phyloP scores from a whole-genome alignment of 2,888 invertebrate species.

The Eilema griseolum region DNA sequence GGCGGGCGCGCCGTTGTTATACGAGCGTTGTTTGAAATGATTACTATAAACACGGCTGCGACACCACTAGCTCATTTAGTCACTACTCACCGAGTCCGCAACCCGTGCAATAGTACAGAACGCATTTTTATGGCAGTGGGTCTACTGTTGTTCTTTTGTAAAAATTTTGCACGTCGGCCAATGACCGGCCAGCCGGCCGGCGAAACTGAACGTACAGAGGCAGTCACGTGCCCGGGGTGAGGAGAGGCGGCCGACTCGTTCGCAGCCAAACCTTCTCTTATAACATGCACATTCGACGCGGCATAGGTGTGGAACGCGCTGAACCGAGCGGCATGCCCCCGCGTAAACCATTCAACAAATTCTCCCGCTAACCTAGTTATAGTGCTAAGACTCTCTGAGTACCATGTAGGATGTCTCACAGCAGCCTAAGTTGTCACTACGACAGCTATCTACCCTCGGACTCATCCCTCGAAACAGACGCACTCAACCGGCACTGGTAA shows the following conservation, averaged over 20 bases:
- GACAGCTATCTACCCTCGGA: constrained; percentile 84
- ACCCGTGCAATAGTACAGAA: constrained; percentile 69
- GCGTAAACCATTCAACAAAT: constrained; percentile 66
- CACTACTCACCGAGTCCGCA: constrained; percentile 63
- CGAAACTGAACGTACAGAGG: constrained; percentile 75
- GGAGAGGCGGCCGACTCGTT: constrained; percentile 82
- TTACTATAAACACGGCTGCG: constrained; percentile 67
- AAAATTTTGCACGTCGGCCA: constrained; percentile 79
- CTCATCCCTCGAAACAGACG: constrained; percentile 83
- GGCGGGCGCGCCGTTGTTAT: constrained; percentile 67
- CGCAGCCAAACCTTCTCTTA: constrained; percentile 83
- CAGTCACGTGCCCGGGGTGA: constrained; percentile 87
- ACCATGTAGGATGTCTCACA: constrained; percentile 87
- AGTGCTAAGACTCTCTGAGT: constrained; percentile 76
- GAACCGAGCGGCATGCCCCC: constrained; percentile 79
- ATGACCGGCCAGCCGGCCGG: constrained; percentile 83
- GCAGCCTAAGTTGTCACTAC: constrained; percentile 84
- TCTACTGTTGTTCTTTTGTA: constrained; percentile 69
- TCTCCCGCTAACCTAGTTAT: constrained; percentile 69
- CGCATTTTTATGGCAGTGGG: constrained; percentile 76
- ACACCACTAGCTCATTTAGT: constrained; percentile 62
- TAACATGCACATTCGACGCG: constrained; percentile 84
- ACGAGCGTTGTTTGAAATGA: constrained; percentile 70
- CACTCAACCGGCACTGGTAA: constrained; percentile 84
- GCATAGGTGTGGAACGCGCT: constrained; percentile 83